phyloP scores from a whole-genome alignment of 1,140 invertebrate species.

The Hormaphis cornu region DNA sequence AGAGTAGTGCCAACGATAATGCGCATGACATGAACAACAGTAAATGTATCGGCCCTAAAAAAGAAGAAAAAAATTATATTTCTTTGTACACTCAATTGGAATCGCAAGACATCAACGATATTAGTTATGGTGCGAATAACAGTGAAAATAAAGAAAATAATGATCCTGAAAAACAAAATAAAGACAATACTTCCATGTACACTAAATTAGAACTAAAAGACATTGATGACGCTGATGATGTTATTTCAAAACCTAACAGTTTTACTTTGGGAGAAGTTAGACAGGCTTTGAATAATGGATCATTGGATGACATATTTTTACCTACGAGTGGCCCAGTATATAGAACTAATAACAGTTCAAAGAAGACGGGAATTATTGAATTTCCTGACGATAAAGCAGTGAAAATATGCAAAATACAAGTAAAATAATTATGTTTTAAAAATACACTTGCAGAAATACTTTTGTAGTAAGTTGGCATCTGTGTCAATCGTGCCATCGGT shows the following conservation, averaged over 20 bases:
- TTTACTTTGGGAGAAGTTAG: slow-evolving; percentile 6
- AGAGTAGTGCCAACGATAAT: too few species aligned
- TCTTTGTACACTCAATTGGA: neutral
- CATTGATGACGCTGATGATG: neutral
- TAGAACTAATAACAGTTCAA: neutral
- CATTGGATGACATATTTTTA: neutral
- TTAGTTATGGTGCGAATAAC: neutral
- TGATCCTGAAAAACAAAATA: neutral
- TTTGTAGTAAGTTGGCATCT: neutral
- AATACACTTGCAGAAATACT: neutral
- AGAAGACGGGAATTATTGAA: neutral
- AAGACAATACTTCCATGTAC: neutral
- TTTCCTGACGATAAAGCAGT: neutral
- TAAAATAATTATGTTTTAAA: neutral
- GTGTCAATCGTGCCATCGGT: too few species aligned
- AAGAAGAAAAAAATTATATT: neutral
- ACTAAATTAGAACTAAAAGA: neutral
- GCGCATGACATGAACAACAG: too few species aligned
- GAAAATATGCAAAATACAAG: neutral
- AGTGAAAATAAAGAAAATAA: neutral
- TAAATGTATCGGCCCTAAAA: too few species aligned
- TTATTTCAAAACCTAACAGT: neutral
- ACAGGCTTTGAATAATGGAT: slow-evolving; percentile 3
- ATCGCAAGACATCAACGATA: neutral
- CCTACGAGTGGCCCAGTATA: neutral